A percentile compares a stretch with the other conserved stretches of the same genome.
These are phyloP conservation scores for Noctua pronuba DNA, from an alignment of 2,888 invertebrate species.

Conservation along the genomic window DNA sequence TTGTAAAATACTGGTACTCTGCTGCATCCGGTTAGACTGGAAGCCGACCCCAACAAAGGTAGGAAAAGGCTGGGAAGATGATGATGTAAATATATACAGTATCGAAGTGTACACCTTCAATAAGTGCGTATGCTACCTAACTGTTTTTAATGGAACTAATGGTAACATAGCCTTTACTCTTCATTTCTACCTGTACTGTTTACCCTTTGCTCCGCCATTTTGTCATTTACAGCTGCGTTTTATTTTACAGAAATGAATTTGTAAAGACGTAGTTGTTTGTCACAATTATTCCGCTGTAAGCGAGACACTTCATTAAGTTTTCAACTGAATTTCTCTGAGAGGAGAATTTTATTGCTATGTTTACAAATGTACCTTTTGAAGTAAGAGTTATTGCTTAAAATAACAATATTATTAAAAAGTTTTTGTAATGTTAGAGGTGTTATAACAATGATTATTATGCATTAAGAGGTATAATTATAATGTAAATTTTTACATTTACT, in stretches of 20 bases:
- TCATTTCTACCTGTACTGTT: not conserved
- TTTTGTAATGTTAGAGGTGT: not conserved
- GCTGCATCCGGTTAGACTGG: too few species aligned
- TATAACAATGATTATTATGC: not conserved
- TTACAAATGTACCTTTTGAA: constrained; percentile 48
- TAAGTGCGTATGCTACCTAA: not conserved
- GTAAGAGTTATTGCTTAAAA: constrained; percentile 35
- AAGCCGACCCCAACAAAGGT: too few species aligned
- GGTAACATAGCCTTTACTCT: constrained; percentile 6
- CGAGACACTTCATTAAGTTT: constrained; percentile 58
- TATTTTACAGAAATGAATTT: constrained; percentile 52
- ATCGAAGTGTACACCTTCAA: not conserved
- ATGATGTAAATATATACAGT: not conserved
- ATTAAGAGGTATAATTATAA: not conserved
- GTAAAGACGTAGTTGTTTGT: constrained; percentile 55
- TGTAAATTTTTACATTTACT: too few species aligned
- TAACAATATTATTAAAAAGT: constrained; percentile 4
- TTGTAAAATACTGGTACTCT: too few species aligned
- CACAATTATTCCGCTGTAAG: constrained; percentile 56
- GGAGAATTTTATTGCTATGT: constrained; percentile 55
- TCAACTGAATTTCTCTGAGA: constrained; percentile 51
- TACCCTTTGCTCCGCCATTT: constrained; percentile 18
- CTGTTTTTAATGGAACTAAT: too few species aligned
- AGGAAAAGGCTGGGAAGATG: too few species aligned
- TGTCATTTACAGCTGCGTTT: constrained; percentile 44